Evolutionary conservation across 1,140 invertebrate genomes (phyloP).

Genomic region (Aphelinus atriplicis): DNA sequence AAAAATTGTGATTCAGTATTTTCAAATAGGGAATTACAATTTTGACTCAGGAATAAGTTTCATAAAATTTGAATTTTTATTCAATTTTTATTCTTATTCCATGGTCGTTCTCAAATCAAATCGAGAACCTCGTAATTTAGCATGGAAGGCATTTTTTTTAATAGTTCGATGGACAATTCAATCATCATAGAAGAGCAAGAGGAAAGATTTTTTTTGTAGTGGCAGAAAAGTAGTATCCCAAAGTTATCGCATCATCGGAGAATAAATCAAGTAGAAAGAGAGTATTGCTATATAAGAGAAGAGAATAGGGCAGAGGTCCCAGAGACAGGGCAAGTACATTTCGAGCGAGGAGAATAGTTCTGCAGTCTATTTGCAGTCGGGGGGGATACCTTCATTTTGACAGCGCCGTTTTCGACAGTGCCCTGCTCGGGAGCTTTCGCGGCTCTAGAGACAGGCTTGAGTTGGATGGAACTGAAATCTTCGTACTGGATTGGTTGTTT

Average conservation of each 20-base stretch:
- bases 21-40: too few species aligned
- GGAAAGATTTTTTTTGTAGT: too few species aligned
- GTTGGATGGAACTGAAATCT: constrained; percentile 69
- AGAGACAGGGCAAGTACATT: constrained; percentile 26
- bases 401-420: constrained; percentile 61
- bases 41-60: too few species aligned
- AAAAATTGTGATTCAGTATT: too few species aligned
- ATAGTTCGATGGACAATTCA: too few species aligned
- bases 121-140: too few species aligned
- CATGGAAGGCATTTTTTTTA: too few species aligned
- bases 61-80: too few species aligned
- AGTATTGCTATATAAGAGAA: constrained; percentile 27
- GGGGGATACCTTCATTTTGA: constrained; percentile 61
- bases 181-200: too few species aligned
- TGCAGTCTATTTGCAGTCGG: constrained; percentile 30
- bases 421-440: constrained; percentile 54
- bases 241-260: background rate
- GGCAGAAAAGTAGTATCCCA: background rate
- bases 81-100: too few species aligned
- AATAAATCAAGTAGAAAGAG: too few species aligned
- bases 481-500: constrained; percentile 64
- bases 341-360: background rate
- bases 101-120: too few species aligned
- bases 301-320: constrained; percentile 35
- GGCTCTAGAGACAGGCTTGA: constrained; percentile 70